Evolutionary conservation across 2,113 vertebrate genomes (phyloP), one percentile per base, ranked within the genome.

Genomic region (Lampris megalopsis): DNA sequence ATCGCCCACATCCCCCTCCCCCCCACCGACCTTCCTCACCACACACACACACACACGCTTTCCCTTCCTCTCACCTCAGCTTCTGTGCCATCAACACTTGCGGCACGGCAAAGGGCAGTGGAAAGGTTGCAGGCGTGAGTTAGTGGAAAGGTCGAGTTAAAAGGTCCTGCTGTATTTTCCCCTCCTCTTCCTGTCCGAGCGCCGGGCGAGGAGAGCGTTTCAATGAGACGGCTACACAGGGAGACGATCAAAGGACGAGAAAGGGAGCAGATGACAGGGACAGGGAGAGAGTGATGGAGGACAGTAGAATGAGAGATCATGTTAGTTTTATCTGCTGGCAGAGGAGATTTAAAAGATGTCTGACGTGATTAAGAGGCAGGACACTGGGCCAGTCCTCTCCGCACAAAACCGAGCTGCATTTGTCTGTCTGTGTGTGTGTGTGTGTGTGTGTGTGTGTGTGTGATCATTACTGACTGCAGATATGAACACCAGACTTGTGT

Each of bases 121-220:
- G 83, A 90, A 93, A 93, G 92, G 92, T 93, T 88, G 86, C 85
- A 77, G 71, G 92, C 89, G 88, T 91, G 90, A 92, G 91, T 91
- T 91, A 91, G 91, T 79, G 85, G 80, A 93, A 93, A 93, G 92
- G 92, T 91, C 91, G 82, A 91, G 82, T 72, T 87, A 92, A 92
- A 24, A 93, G 90, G 92, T 92, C 91, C 82, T 77, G 84, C 77
- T 91, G 88, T 84, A 81, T 89, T 89, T 89, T 90, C 67, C 80
- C 73, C 73, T 64, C 65, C 63, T 83, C 82, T 63, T 73, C 24
- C 62, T 64, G 43, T 79, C 79, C 68, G 50, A 84, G 71, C 65
- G 70, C 72, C 4, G 88, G 82, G 68, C 40, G 65, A 91, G 85
- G 72, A 85, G 68, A 52, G 82, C 80, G 73, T 86, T 83, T 85